Conservation (phyloP, 2,113 vertebrate species). For the Fregetta grallaria region DNA sequence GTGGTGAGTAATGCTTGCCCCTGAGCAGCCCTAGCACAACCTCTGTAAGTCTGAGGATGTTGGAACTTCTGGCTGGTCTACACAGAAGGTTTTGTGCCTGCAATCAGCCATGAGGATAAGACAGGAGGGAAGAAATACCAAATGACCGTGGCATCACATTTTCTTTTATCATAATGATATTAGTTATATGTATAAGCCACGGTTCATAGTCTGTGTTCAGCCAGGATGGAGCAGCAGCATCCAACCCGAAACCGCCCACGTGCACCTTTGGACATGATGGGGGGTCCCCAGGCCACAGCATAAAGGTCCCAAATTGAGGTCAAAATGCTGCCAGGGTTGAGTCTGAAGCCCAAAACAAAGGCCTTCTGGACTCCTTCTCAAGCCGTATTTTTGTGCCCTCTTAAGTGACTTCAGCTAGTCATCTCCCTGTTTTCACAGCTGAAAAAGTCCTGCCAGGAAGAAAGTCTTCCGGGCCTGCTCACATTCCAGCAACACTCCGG, state of each 20-base stretch:
- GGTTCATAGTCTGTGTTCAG: not conserved
- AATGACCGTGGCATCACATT: fast-evolving
- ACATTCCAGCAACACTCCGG: slow-evolving; percentile 46
- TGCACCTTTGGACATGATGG: not conserved
- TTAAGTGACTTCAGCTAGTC: not conserved
- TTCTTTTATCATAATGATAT: not conserved
- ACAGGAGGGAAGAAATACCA: not conserved
- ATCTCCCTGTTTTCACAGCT: not conserved
- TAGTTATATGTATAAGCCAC: not conserved
- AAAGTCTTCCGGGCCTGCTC: slow-evolving; percentile 52
- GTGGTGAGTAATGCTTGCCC: not conserved
- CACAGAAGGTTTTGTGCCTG: not conserved
- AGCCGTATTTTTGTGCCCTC: not conserved
- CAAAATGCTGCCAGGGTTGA: not conserved
- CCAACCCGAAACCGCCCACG: not conserved
- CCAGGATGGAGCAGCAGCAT: not conserved
- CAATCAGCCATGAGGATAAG: not conserved
- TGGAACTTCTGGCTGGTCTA: not conserved
- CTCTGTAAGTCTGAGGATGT: not conserved
- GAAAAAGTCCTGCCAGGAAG: slow-evolving; percentile 29
- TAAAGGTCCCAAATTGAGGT: not conserved
- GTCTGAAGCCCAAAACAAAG: not conserved
- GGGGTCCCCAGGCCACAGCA: not conserved
- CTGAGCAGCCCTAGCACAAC: not conserved
- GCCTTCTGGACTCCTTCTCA: not conserved